Base-by-base conservation (phyloP, 2,113 vertebrate genomes). In the Isichthys henryi region DNA sequence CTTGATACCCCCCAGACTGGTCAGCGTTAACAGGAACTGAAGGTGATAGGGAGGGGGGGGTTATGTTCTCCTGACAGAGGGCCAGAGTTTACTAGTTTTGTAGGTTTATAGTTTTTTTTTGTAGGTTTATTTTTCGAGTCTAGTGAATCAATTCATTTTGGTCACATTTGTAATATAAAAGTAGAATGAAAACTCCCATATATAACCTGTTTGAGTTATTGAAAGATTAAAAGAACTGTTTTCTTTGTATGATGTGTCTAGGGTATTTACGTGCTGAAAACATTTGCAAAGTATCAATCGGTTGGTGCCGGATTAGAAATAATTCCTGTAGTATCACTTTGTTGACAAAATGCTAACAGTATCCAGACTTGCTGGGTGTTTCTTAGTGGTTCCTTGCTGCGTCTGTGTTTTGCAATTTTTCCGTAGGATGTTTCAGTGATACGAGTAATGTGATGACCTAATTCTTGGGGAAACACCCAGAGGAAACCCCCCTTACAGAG, bases 401-500 rank as follows among this genome's bases (percentile, higher is more conserved):
- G 91, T 93, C 93, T 94, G 91, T 93, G 91, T 93, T 94, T 90
- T 93, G 89, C 90, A 92, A 89, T 94, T 93, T 94, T 94, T 70
- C 91, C 87, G 70, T 45, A 88, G 88, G 93, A 91, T 91, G 93
- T 91, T 94, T 91, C 88, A 91, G 91, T 93, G 91, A 91, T 94
- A 91, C 90, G 93, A 92, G 91, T 90, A 92, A 91, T 91, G 89
- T 87, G 90, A 90, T 96, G 95, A 96, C 93, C 94, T 96, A 94
- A 96, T 95, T 93, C 92, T 92, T 88, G 93, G 92, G 93, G 95
- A 95, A 95, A 92, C 93, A 92, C 94, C 93, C 93, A 93, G 74
- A 93, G 95, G 95, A 94, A 96, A 94, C 95, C 95, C 95, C 95
- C 95, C 91, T 87, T 92, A 91, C 91, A 91, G 92, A 91, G 89